Evolutionary conservation across 2,888 invertebrate genomes (phyloP).

Genomic region (Ischnura elegans): DNA sequence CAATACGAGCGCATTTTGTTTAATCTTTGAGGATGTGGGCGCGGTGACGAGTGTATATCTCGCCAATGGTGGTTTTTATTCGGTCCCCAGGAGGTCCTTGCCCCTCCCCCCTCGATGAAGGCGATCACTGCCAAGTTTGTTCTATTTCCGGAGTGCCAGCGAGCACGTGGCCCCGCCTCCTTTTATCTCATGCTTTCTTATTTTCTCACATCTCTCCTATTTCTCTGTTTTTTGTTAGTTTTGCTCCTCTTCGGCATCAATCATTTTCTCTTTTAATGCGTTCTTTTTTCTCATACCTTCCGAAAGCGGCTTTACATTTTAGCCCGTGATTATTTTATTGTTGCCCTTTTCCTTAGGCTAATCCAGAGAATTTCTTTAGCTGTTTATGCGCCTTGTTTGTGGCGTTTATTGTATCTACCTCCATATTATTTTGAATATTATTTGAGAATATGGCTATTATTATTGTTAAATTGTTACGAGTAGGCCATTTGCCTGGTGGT

Average conservation of each 20-base stretch:
- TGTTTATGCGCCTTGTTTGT: no score
- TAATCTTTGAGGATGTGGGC: neutral
- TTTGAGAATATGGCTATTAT: no score
- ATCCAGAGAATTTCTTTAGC: no score
- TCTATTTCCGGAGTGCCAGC: conserved; percentile 33
- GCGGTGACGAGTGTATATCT: neutral
- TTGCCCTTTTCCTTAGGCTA: no score
- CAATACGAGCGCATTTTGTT: neutral
- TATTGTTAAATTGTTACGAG: no score
- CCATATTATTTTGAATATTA: no score
- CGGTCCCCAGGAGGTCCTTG: conserved; percentile 42
- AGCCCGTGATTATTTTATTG: no score
- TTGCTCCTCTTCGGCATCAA: neutral
- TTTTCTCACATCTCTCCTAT: neutral
- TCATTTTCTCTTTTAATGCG: no score
- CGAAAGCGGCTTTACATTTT: no score
- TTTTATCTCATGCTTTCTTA: neutral
- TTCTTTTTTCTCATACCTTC: no score
- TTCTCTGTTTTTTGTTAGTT: neutral
- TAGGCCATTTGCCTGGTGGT: no score
- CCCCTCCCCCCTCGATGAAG: neutral
- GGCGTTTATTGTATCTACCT: no score
- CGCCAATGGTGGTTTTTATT: conserved; percentile 20
- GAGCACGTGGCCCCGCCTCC: conserved; percentile 12
- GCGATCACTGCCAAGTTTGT: conserved; percentile 48